A percentile compares a stretch with the other conserved stretches of the same genome.
phyloP scores from a whole-genome alignment of 2,797 vertebrate species.

The Ceryle rudis region DNA sequence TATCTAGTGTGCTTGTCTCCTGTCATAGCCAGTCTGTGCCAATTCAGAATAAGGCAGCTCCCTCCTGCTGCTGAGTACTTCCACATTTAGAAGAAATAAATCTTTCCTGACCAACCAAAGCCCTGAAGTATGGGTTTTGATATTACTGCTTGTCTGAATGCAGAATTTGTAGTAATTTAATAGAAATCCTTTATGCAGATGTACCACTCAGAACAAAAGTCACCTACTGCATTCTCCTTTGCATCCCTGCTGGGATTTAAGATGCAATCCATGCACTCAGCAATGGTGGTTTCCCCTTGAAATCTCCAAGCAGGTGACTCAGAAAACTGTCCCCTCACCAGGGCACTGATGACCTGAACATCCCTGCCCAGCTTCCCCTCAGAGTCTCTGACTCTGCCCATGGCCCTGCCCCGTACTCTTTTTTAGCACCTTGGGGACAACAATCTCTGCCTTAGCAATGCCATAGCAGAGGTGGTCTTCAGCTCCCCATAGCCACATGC shows the following conservation, averaged over 20 bases:
- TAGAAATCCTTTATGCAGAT: neutral
- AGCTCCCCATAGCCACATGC: neutral
- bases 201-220: neutral
- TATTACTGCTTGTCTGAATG: conserved; percentile 8
- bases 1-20: neutral
- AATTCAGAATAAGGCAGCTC: conserved; percentile 8
- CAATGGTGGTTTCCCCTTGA: neutral
- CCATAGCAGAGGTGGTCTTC: accelerated
- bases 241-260: neutral
- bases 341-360: neutral
- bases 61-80: neutral
- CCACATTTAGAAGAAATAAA: conserved; percentile 25
- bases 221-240: neutral
- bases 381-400: accelerated
- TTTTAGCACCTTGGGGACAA: neutral
- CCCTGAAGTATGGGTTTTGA: neutral
- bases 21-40: neutral
- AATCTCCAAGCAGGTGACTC: neutral
- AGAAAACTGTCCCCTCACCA: neutral
- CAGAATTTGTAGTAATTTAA: neutral
- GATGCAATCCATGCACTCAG: accelerated
- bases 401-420: neutral
- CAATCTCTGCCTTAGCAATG: neutral
- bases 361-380: accelerated
- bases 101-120: neutral